A percentile compares a stretch with the other conserved stretches of the same genome.
phyloP scores from a whole-genome alignment of 23 tunicate genomes.

The Aplidium turbinatum region DNA sequence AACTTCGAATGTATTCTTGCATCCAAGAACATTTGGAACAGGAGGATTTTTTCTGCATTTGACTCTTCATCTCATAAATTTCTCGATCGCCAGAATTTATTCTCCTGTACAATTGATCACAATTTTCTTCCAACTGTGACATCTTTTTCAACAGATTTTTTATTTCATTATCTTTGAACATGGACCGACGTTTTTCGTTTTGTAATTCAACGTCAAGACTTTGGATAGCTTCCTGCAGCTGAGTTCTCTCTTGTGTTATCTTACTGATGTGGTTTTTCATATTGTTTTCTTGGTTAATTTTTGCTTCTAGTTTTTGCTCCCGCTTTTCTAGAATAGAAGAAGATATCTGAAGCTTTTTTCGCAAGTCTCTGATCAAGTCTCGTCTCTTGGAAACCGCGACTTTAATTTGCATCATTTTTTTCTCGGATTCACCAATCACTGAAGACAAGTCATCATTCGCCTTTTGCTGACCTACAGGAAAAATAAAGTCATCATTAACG shows the following conservation, averaged over 20 bases:
- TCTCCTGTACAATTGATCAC: background rate
- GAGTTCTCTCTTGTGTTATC: background rate
- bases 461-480: background rate
- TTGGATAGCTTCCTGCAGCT: background rate
- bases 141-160: constrained; percentile 2
- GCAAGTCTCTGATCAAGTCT: constrained; percentile 17
- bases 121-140: constrained; percentile 2
- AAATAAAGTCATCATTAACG: background rate
- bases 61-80: background rate
- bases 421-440: constrained; percentile 36
- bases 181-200: background rate
- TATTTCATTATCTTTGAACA: constrained; percentile 15
- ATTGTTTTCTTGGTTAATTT: constrained; percentile 33
- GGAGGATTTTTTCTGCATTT: background rate
- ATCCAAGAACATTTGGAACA: constrained; percentile 25
- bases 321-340: constrained; percentile 31
- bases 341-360: constrained; percentile 38
- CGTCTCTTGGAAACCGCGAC: constrained; percentile 15
- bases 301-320: constrained; percentile 62
- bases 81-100: constrained; percentile 14
- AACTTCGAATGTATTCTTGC: constrained; percentile 10
- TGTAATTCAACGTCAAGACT: background rate
- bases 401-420: constrained; percentile 27
- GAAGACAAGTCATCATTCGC: constrained; percentile 2
- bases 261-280: constrained; percentile 25